Percentiles rank a stretch among this genome's conserved stretches.
These are phyloP conservation scores for Maconellicoccus hirsutus DNA, from an alignment of 1,140 invertebrate genomes.

Conservation along the genomic window DNA sequence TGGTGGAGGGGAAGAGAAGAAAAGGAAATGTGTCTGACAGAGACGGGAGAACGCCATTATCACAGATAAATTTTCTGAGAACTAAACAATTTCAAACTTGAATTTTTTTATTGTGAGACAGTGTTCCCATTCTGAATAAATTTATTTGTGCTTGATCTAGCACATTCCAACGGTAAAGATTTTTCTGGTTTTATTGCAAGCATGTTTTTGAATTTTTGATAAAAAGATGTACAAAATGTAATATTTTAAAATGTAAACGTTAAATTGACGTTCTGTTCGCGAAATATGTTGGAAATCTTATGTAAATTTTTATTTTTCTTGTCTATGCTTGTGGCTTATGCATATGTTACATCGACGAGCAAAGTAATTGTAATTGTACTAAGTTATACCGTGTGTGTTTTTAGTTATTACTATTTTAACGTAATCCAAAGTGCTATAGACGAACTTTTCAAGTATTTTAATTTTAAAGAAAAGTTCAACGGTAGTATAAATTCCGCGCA, in stretches of 20 bases:
- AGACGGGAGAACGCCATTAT: no score
- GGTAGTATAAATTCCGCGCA: not conserved
- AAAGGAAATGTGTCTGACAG: no score
- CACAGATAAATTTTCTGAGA: no score
- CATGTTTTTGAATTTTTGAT: not conserved
- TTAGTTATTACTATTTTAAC: conserved; percentile 15
- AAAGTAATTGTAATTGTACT: not conserved
- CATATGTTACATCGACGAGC: conserved; percentile 7
- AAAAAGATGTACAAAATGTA: not conserved
- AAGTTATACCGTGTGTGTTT: not conserved
- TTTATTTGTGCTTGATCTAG: no score
- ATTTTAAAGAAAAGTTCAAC: not conserved
- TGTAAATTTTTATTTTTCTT: conserved; percentile 18
- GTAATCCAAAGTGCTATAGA: conserved; percentile 11
- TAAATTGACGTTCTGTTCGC: not conserved
- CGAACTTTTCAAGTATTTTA: conserved; percentile 9
- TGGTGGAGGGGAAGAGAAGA: no score
- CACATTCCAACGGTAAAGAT: no score
- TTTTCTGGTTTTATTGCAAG: no score
- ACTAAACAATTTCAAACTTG: no score
- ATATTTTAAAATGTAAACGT: not conserved
- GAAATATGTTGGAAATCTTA: conserved; percentile 14
- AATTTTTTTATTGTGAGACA: no score
- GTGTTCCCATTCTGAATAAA: no score
- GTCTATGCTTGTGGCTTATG: conserved; percentile 18